phyloP scores from a whole-genome alignment of 2,113 vertebrate genomes.

The Tragelaphus buxtoni region DNA sequence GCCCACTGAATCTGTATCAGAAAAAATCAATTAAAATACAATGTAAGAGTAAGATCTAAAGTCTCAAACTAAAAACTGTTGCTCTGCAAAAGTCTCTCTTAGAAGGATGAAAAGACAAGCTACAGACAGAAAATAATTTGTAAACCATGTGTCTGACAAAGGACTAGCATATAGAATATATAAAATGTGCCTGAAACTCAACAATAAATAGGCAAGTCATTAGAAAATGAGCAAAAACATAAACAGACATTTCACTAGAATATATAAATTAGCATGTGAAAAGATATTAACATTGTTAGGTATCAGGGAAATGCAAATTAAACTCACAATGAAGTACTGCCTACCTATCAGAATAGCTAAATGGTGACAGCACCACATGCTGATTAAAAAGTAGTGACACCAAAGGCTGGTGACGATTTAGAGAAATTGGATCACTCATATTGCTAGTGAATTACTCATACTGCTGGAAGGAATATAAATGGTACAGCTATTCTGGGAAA shows the following conservation, averaged over 20 bases:
- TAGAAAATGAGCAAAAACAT: constrained; percentile 8
- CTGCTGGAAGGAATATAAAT: background rate
- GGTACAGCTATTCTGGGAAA: background rate
- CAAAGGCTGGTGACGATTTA: background rate
- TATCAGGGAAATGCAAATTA: constrained; percentile 7
- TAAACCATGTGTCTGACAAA: background rate
- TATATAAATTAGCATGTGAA: background rate
- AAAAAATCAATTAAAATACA: constrained; percentile 3
- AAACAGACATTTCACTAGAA: background rate
- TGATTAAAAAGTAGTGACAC: background rate
- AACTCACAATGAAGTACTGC: background rate
- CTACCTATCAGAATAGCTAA: background rate
- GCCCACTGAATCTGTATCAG: background rate
- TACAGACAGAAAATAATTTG: background rate
- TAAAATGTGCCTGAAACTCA: background rate
- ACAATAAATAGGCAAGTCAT: background rate
- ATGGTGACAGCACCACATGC: background rate
- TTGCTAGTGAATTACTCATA: background rate
- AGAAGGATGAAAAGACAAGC: background rate
- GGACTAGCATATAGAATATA: background rate
- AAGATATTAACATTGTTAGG: constrained; percentile 11
- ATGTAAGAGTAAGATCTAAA: background rate
- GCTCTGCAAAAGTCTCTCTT: background rate
- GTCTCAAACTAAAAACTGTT: constrained; percentile 1
- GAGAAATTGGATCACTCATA: background rate